These are phyloP conservation scores for Drosophila nannoptera DNA, from an alignment of 1,140 invertebrate species.

Conservation along the genomic window DNA sequence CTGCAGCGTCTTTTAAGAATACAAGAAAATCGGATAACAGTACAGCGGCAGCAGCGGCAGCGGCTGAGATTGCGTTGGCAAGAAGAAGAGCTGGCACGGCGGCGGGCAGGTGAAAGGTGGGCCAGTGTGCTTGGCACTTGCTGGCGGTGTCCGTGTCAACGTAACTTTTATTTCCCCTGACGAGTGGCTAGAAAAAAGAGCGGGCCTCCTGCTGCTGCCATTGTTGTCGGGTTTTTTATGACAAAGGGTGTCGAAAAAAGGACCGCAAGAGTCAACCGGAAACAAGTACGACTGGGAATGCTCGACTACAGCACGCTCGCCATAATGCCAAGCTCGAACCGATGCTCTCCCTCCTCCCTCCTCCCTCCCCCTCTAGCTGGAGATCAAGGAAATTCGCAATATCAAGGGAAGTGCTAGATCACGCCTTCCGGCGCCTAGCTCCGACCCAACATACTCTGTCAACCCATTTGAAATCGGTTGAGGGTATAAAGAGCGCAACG, in stretches of 20 bases:
- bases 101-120: background rate
- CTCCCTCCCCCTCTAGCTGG: no score
- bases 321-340: no score
- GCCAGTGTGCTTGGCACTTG: conserved; percentile 68
- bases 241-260: conserved; percentile 37
- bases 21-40: conserved; percentile 26
- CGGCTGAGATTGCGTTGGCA: conserved; percentile 45
- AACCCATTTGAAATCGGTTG: no score
- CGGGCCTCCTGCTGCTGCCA: conserved; percentile 24
- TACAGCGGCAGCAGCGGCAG: conserved; percentile 18
- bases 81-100: conserved; percentile 1
- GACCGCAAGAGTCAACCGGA: background rate
- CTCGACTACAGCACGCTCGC: no score
- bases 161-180: conserved; percentile 74
- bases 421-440: no score
- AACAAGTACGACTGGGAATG: background rate
- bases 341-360: no score
- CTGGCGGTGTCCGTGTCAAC: conserved; percentile 70
- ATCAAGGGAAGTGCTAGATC: no score
- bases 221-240: conserved; percentile 71
- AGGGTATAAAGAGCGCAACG: conserved; percentile 20
- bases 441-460: no score
- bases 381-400: no score
- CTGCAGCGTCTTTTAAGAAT: conserved; percentile 28
- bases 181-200: conserved; percentile 46